Evolutionary conservation across 2,888 invertebrate species (phyloP).

Genomic region (Iselma pallidipennis): DNA sequence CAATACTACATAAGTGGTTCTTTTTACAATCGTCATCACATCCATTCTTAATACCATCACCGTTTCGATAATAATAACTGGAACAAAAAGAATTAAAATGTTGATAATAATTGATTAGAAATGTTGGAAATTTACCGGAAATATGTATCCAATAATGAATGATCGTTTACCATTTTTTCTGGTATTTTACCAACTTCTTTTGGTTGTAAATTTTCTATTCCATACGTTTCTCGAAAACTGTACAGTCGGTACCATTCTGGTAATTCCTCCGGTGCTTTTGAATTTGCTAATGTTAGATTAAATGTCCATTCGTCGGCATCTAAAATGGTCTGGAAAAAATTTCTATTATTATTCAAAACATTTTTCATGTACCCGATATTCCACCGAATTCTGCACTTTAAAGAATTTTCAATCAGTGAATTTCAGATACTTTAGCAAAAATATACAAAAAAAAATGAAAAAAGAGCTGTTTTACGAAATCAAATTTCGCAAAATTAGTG

Average conservation of each 20-base stretch:
- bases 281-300: slow-evolving; percentile 75
- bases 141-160: slow-evolving; percentile 54
- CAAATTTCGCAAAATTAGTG: too few relatives aligned
- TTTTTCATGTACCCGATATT: not conserved
- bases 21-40: slow-evolving; percentile 43
- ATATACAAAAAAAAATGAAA: too few relatives aligned
- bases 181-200: slow-evolving; percentile 66
- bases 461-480: too few relatives aligned
- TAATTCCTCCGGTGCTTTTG: slow-evolving; percentile 56
- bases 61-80: slow-evolving; percentile 38
- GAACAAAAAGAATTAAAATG: slow-evolving; percentile 8
- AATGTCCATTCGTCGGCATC: slow-evolving; percentile 73
- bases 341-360: not conserved
- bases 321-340: slow-evolving; percentile 59
- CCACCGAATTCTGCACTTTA: too few relatives aligned
- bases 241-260: slow-evolving; percentile 77
- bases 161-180: slow-evolving; percentile 61
- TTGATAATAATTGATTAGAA: too few relatives aligned
- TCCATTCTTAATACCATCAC: slow-evolving; percentile 24
- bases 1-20: slow-evolving; percentile 59
- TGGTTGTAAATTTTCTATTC: slow-evolving; percentile 64
- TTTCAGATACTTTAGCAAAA: too few relatives aligned
- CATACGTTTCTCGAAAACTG: slow-evolving; percentile 69
- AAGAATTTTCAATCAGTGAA: too few relatives aligned
- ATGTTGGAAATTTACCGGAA: not conserved